Base-by-base conservation (phyloP, 2,797 vertebrate species). In the Vultur gryphus region DNA sequence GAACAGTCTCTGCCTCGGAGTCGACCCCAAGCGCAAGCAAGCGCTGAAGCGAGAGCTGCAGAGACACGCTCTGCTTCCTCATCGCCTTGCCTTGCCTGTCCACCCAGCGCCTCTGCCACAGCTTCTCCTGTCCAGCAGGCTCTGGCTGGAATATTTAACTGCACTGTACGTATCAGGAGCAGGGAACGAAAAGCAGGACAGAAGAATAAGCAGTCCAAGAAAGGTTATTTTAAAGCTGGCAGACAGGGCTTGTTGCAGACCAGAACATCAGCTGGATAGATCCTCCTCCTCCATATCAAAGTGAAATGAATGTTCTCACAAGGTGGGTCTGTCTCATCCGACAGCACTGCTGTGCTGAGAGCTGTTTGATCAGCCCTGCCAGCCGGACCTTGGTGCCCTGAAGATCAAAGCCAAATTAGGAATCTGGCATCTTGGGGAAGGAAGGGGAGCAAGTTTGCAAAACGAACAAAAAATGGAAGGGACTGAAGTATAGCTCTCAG, bases 1-100 rank as follows among this genome's bases (percentile, higher is more conserved):
- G n/a, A n/a, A 35, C 48, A 11, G 41, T 4, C 65, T 14, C 78
- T 37, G 52, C 21, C 41, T 41, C 11, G 5, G 57, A 46, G 25
- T 4, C 4, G 1, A 25, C 16, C n/a, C 19, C 23, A 33, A 21
- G 51, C 1, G 0, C 13, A 19, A 24, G 65, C 46, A 8, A 17
- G 24, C 1, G 10, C 35, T 25, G 33, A n/a, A 23, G n/a, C 2
- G 14, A 66, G 54, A 33, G 69, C 31, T 39, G 44, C 62, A 39
- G 48, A 18, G 54, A 59, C 24, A 4, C 2, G 3, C 13, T 35
- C n/a, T 17, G 51, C 54, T 15, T 44, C 54, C 67, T 55, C 41
- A 1, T 2, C 0, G 0, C 57, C 69, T 26, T 6, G n/a, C 48
- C 52, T 18, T 5, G 39, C 59, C 64, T 26, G 17, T 37, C 15